Evolutionary conservation across 2,797 vertebrate species (phyloP).

Genomic region (Argya squamiceps): DNA sequence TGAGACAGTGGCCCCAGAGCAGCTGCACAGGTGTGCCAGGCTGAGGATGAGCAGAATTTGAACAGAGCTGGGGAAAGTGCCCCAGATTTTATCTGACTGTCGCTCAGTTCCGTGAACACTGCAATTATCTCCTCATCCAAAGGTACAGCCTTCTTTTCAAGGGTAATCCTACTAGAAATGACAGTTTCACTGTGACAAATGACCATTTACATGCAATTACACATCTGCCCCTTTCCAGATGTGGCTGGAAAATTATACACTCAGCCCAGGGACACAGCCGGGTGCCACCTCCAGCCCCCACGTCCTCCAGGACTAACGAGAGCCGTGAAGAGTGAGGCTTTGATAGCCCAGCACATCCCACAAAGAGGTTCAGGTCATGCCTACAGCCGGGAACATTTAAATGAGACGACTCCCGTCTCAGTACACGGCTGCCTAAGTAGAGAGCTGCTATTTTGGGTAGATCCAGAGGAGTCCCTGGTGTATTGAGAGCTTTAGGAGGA

Average conservation of each 20-base stretch:
- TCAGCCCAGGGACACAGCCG: not conserved
- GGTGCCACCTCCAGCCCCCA: not conserved
- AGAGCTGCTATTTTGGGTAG: not conserved
- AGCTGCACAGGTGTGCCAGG: fast-evolving
- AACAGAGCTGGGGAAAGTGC: not conserved
- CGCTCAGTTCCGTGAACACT: not conserved
- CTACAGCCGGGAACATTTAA: not conserved
- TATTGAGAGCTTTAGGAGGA: not conserved
- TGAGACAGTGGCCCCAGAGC: not conserved
- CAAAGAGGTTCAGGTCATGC: not conserved
- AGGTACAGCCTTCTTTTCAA: not conserved
- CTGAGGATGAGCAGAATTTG: not conserved
- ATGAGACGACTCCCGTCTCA: not conserved
- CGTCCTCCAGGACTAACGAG: not conserved
- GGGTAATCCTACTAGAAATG: not conserved
- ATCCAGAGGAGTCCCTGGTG: not conserved
- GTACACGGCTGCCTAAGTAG: not conserved
- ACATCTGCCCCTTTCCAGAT: not conserved
- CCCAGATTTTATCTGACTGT: not conserved
- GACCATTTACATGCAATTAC: not conserved
- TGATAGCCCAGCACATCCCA: not conserved
- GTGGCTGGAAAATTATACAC: not conserved
- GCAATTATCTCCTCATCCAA: not conserved
- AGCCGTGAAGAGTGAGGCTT: not conserved
- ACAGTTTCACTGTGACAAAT: not conserved